Evolutionary conservation across 2,888 invertebrate species (phyloP), one percentile per base, ranked within the genome.

Genomic region (Cosmia trapezina): DNA sequence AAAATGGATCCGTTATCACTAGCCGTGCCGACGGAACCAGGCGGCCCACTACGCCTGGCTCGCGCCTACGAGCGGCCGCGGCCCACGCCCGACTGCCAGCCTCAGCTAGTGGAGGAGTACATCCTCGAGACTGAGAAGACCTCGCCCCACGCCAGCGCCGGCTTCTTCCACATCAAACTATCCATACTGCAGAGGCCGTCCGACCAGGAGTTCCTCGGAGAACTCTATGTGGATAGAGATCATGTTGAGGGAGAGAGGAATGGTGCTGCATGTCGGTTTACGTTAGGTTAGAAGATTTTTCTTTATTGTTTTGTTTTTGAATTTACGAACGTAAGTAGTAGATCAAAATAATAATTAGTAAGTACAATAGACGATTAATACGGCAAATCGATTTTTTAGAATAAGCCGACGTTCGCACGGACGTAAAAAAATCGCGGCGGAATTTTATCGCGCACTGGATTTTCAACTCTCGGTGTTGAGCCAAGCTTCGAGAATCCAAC

Each of bases 121-220:
- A 97, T 98, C 70, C 95, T 99, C 85, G 99, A 99, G 94, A 98
- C 98, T 61, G 98, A 98, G 88, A 96, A 97, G 73, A 96, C 96
- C 0, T 94, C 97, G 87, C 97, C 97, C 12, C 97, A 97, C 86
- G 96, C 96, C 75, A 91, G 96, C 9, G 91, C 96, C 1, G 97
- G 97, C 77, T 97, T 98, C 86, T 98, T 98, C 94, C 97, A 98
- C 92, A 98, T 98, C 89, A 98, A 98, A 91, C 96, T 99, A 85
- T 98, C 98, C 73, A 98, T 99, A 92, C 96, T 98, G 81, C 98
- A 98, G 94, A 96, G 98, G 93, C 98, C 98, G 87, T 97, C 98
- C 71, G 98, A 98, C 94, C 98, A 98, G 80, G 98, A 98, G 94
- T 99, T 98, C 94, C 96, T 98, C 80, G 99, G 99, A 43, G 98